These are phyloP conservation scores for Hycleus cichorii DNA, from an alignment of 1,140 invertebrate species.

Conservation along the genomic window DNA sequence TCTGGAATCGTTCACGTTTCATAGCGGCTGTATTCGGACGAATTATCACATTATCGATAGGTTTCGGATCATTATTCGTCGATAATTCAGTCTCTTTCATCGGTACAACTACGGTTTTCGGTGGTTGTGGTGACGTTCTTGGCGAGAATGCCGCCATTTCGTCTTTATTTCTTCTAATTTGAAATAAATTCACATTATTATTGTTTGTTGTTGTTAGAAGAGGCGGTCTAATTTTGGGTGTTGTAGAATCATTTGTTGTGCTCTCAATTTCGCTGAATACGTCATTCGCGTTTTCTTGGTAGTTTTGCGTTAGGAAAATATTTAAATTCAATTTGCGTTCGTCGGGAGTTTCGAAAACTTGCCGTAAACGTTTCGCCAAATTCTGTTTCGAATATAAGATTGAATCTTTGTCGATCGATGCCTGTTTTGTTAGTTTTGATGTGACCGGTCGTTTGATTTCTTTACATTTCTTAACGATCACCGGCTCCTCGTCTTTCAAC, in stretches of 20 bases:
- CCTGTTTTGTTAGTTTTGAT: constrained; percentile 19
- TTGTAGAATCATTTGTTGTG: not conserved
- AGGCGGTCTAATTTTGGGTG: constrained; percentile 28
- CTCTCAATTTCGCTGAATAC: constrained; percentile 7
- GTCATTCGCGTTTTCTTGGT: constrained; percentile 16
- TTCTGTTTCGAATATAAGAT: constrained; percentile 48
- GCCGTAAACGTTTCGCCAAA: constrained; percentile 44
- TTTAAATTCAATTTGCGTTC: constrained; percentile 47
- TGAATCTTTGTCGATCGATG: constrained; percentile 41
- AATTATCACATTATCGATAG: constrained; percentile 22
- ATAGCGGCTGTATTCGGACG: constrained; percentile 31
- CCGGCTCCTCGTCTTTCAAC: constrained; percentile 17
- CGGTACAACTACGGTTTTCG: constrained; percentile 29
- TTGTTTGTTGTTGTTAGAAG: constrained; percentile 12
- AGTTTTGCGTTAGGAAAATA: constrained; percentile 48
- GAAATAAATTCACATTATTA: constrained; percentile 27
- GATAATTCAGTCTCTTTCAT: constrained; percentile 20
- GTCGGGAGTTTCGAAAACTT: constrained; percentile 47
- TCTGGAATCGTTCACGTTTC: constrained; percentile 35
- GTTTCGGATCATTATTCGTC: constrained; percentile 16
- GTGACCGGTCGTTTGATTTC: constrained; percentile 25
- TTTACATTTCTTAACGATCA: constrained; percentile 34
- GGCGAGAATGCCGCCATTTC: not conserved
- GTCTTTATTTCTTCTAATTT: constrained; percentile 27
- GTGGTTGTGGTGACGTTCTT: constrained; percentile 6